phyloP scores from a whole-genome alignment of 1,140 invertebrate species.

The Euglossa dilemma region DNA sequence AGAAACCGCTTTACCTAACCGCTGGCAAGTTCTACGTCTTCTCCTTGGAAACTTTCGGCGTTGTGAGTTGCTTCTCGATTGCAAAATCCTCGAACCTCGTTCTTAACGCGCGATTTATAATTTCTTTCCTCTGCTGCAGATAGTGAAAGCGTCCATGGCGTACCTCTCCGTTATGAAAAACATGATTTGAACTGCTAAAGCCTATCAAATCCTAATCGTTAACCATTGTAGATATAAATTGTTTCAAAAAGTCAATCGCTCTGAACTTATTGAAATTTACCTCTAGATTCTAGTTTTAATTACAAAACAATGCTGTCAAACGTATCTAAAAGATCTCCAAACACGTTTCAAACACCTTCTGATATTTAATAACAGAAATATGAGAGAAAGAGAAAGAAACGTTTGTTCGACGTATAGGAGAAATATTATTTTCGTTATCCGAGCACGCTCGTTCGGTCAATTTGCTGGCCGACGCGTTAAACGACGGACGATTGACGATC shows the following conservation, averaged over 20 bases:
- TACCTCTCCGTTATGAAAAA: slow-evolving; percentile 50
- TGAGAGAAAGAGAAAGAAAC: background rate
- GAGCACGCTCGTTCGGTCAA: too few relatives aligned
- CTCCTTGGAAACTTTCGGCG: slow-evolving; percentile 58
- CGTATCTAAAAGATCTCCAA: too few relatives aligned
- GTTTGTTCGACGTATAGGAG: too few relatives aligned
- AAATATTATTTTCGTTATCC: background rate
- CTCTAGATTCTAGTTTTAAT: too few relatives aligned
- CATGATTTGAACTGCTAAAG: slow-evolving; percentile 26
- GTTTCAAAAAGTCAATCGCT: too few relatives aligned
- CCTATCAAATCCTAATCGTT: background rate
- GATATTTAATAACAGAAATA: too few relatives aligned
- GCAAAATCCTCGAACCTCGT: background rate
- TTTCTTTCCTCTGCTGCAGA: slow-evolving; percentile 32
- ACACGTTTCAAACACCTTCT: too few relatives aligned
- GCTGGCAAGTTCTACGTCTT: slow-evolving; percentile 63
- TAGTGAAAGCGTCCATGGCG: slow-evolving; percentile 56
- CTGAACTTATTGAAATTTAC: too few relatives aligned
- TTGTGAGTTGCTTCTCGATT: slow-evolving; percentile 22
- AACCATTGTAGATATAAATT: too few relatives aligned
- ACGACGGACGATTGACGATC: background rate
- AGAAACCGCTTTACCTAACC: slow-evolving; percentile 50
- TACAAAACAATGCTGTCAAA: too few relatives aligned
- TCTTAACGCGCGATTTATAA: background rate
- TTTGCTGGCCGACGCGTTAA: background rate